Evolutionary conservation across 92 coral and sea anemone species (phyloP), one percentile per base, ranked within the genome.

Genomic region (Parazoanthus swiftii): DNA sequence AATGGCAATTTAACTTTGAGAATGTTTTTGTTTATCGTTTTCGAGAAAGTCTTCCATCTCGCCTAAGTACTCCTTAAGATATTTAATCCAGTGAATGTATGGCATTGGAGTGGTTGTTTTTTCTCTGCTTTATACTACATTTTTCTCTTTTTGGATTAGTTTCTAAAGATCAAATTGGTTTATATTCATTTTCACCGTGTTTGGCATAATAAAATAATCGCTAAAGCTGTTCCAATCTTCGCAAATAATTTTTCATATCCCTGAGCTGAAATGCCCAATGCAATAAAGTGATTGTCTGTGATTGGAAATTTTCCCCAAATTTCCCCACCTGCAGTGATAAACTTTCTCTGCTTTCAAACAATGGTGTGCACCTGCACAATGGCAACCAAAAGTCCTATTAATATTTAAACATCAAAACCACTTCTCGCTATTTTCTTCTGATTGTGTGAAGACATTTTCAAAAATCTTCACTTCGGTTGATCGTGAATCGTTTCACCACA

Each of bases 291-390:
- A 76, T 42, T 76, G 50, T 76, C 26, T 20, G 25, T 76, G 80
- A 76, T 76, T 76, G 80, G 54, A 37, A 76, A 37, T 76, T 74
- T 74, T 74, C 9, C 4, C 23, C 7, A 39, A 39, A 76, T 76
- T 21, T 36, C 48, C n/a, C 80, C 80, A 76, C 80, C 80, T 43
- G 80, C 54, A 76, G 15, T 38, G 46, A 76, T 38, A 76, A 76
- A 39, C 80, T 76, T 11, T 76, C 80, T 48, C 59, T 63, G n/a
- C 70, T 63, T 63, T 76, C 54, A 39, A 39, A 37, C 80, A 76
- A 37, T 36, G 18, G 54, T 10, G 20, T 76, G 80, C 80, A 76
- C 80, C 80, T 76, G 80, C 80, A 76, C 48, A 39, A 74, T 6
- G 14, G 16, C 76, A 72, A 9, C n/a, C 2, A 35, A 16, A 74